A percentile compares a stretch with the other conserved stretches of the same genome.
These are phyloP conservation scores for Speoplatyrhinus poulsoni DNA, from an alignment of 2,113 vertebrate genomes.

Conservation along the genomic window DNA sequence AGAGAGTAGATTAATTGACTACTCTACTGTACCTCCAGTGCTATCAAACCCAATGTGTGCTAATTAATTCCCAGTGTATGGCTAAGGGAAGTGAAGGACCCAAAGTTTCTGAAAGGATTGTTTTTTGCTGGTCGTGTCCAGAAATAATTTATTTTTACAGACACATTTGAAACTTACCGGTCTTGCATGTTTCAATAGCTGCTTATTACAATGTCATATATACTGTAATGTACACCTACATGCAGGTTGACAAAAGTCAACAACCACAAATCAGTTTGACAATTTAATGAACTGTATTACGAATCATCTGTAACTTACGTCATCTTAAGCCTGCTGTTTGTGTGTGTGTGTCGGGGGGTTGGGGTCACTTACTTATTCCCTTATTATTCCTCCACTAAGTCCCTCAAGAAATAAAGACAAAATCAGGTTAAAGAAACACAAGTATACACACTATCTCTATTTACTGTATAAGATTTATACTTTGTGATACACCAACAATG, in stretches of 20 bases:
- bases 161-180: no score
- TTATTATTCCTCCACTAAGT: not conserved
- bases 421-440: constrained; percentile 18
- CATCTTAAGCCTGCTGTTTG: not conserved
- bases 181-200: no score
- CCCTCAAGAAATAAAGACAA: constrained; percentile 9
- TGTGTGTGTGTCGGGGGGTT: not conserved
- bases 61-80: not conserved
- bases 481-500: not conserved
- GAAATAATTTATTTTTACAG: no score
- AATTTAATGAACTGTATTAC: no score
- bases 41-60: not conserved
- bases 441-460: not conserved
- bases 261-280: no score
- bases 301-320: no score
- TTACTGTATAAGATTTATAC: no score
- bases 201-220: no score
- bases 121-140: no score
- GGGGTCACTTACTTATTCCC: not conserved
- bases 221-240: no score
- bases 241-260: no score
- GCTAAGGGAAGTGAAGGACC: not conserved
- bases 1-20: not conserved
- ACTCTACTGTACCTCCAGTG: not conserved
- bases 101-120: no score